Evolutionary conservation across 2,888 invertebrate genomes (phyloP), one percentile per base, ranked within the genome.

Genomic region (Salticus scenicus): DNA sequence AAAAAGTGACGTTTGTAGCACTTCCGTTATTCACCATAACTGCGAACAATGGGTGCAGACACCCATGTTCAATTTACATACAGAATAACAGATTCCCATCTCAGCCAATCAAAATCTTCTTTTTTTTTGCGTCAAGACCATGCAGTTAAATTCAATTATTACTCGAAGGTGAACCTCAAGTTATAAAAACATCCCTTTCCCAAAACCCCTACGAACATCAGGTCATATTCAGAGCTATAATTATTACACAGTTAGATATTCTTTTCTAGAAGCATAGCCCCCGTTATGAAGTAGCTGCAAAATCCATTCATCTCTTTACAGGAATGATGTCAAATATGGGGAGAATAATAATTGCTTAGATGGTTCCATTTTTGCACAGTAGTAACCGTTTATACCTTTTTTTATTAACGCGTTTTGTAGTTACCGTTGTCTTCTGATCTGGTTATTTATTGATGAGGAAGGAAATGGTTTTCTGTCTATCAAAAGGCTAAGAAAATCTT

Each of bases 141-240:
- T 57, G 51, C 83, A 57, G 71, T 83, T 83, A 67, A 77, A 84
- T 72, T 84, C 83, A 84, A 84, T 84, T 84, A 84, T 71, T 42
- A 64, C 70, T 64, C 37, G 67, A 73, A 81, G 72, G 67, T 84
- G 57, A 57, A 72, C 73, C 73, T 67, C 57, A 69, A 83, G 76
- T 76, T 83, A 51, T 64, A 27, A 76, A 83, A 71, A 83, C 75
- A 82, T 69, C 67, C 67, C 51, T 77, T 83, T 64, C 76, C 64
- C 30, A 71, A 74, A 47, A 77, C 72, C 77, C 67, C 73, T 73
- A 30, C 33, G 20, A 71, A 69, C 76, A 76, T 17, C 71, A 42
- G 83, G 83, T 77, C 83, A 73, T 77, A 84, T 47, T 8, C 47
- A 66, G 75, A 72, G 12, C 63, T 77, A 84, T 84, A 84, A 84